Base-by-base conservation (phyloP, 2,888 invertebrate species). In the Patella depressa region DNA sequence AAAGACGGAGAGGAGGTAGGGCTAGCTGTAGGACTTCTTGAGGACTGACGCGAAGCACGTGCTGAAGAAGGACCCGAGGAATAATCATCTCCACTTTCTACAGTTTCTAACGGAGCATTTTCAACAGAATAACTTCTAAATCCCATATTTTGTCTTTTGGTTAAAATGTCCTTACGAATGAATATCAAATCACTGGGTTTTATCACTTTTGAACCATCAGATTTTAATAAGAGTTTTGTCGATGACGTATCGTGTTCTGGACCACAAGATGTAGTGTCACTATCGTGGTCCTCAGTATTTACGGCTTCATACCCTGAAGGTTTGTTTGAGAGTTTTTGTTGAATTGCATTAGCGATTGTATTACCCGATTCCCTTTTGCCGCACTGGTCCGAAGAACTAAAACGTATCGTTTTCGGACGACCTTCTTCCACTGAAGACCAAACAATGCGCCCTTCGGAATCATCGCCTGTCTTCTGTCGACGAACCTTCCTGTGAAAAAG, bases 401-500 rank as follows among this genome's bases (percentile, higher is more conserved):
- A 54, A 57, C 65, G 73, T 55, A 65, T 54, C 19, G 69, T 54
- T 69, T 34, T 76, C 29, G 53, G 65, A 24, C 24, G 19, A 65
- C 65, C 65, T 19, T 65, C 57, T 14, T 70, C 71, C 5, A 54
- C 69, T 24, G 15, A 19, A 3, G 19, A 54, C 76, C 69, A 76
- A 17, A 73, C 65, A 24, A 65, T 65, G 12, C 65, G 19, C 12
- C 65, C 65, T 24, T 65, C 57, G 7, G 73, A 59, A 55, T 65
- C 55, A 12, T 76, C 76, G 17, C 71, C 75, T 9, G 53, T 12
- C 72, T 80, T 80, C 72, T 78, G 77, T 9, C 80, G 24, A 11
- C 72, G 65, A 19, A 75, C 77, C 53, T 79, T 80, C 34, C 80
- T 57, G 72, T 79, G 78, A 74, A 80, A 80, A 15, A 79, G 71